A percentile compares a stretch with the other conserved stretches of the same genome.
These are phyloP conservation scores for Mesorhabditis spiculigera DNA, from an alignment of 2,888 invertebrate genomes.

Conservation along the genomic window DNA sequence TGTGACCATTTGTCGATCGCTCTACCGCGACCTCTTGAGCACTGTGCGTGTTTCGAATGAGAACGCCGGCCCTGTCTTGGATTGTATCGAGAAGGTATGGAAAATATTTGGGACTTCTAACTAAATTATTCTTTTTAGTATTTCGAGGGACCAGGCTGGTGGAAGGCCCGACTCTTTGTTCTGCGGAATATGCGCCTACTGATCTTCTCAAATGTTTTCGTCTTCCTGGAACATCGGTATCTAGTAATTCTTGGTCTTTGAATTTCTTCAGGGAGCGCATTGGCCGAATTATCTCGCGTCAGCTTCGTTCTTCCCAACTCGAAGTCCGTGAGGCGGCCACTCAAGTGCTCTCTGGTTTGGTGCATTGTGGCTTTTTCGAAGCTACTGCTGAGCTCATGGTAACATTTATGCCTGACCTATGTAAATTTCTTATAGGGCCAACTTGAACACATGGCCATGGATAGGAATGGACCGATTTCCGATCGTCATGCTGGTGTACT, in stretches of 20 bases:
- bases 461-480: no score
- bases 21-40: conserved; percentile 27
- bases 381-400: conserved; percentile 61
- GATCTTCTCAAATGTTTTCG: conserved; percentile 65
- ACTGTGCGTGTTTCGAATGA: conserved; percentile 32
- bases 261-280: background rate
- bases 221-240: conserved; percentile 23
- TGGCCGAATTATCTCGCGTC: no score
- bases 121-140: conserved; percentile 3
- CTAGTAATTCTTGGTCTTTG: background rate
- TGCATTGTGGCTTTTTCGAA: conserved; percentile 75
- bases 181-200: conserved; percentile 63
- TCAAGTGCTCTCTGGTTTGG: conserved; percentile 77
- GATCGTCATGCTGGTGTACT: conserved; percentile 77
- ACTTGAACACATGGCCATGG: no score
- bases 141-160: conserved; percentile 52
- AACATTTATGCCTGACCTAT: conserved; percentile 6
- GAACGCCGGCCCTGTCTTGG: conserved; percentile 18
- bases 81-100: conserved; percentile 17
- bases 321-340: conserved; percentile 78
- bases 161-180: conserved; percentile 64
- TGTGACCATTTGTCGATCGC: conserved; percentile 32
- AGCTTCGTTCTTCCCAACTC: conserved; percentile 23
- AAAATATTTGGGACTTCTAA: background rate
- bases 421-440: background rate